Percentiles rank a stretch among this genome's conserved stretches.
Evolutionary conservation across 2,797 vertebrate genomes (phyloP).

Genomic region (Pseudomugil tenellus): DNA sequence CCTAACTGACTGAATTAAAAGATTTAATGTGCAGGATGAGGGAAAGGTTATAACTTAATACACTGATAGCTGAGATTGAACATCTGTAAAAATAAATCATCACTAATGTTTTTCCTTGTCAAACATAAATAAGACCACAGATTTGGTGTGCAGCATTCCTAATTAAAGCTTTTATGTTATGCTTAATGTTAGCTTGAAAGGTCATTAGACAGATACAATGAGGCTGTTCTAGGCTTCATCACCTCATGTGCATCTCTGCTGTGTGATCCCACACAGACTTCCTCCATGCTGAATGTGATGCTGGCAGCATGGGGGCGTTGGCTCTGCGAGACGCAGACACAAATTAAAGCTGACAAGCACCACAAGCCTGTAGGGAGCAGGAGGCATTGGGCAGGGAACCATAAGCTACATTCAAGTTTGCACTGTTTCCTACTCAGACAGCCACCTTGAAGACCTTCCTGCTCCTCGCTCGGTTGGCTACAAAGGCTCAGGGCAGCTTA

Average conservation of each 20-base stretch:
- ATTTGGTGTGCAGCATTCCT: neutral
- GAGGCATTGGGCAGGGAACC: slow-evolving; percentile 57
- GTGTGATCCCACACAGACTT: slow-evolving; percentile 35
- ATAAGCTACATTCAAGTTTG: slow-evolving; percentile 65
- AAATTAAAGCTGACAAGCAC: slow-evolving; percentile 78
- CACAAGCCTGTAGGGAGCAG: slow-evolving; percentile 68
- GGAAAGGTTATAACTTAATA: neutral
- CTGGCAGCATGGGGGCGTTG: slow-evolving; percentile 65
- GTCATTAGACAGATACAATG: slow-evolving; percentile 31
- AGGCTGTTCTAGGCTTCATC: slow-evolving; percentile 42
- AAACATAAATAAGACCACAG: neutral
- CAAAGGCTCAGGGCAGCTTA: slow-evolving; percentile 83
- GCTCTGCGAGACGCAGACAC: slow-evolving; percentile 50
- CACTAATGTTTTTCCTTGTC: neutral
- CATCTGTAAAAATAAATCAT: slow-evolving; percentile 3
- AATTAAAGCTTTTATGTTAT: neutral
- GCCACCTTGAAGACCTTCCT: slow-evolving; percentile 79
- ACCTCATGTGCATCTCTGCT: slow-evolving; percentile 47
- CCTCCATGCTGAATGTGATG: slow-evolving; percentile 43
- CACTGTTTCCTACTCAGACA: slow-evolving; percentile 67
- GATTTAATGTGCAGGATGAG: neutral
- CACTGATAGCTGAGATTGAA: neutral
- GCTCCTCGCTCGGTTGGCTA: slow-evolving; percentile 72
- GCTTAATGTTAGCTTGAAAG: neutral
- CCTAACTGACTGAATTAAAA: neutral